A percentile compares a stretch with the other conserved stretches of the same genome.
phyloP scores from a whole-genome alignment of 2,797 vertebrate genomes.

The Tauraco hartlaubi region DNA sequence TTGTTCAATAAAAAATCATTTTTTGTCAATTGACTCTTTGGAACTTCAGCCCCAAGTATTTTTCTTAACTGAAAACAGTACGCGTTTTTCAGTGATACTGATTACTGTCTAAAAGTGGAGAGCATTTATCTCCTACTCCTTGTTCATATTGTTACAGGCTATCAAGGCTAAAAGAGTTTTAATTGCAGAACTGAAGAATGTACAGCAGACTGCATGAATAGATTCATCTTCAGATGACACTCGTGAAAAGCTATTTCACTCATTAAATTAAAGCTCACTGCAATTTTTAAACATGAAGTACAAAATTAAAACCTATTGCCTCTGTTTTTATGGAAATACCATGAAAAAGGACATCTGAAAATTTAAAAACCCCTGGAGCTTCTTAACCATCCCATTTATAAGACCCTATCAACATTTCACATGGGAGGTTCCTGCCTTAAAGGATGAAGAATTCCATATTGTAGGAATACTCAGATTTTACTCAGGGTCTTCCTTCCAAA shows the following conservation, averaged over 20 bases:
- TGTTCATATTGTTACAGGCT: not conserved
- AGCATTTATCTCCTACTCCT: not conserved
- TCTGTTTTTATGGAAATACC: not conserved
- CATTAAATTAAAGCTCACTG: not conserved
- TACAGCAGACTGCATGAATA: not conserved
- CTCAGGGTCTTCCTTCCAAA: not conserved
- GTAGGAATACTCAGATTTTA: not conserved
- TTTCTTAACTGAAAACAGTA: not conserved
- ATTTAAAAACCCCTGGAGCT: not conserved
- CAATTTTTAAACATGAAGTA: not conserved
- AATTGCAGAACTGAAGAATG: not conserved
- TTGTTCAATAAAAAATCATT: not conserved
- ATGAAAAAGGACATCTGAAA: not conserved
- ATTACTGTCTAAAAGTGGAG: not conserved
- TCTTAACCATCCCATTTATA: not conserved
- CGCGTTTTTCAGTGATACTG: slow-evolving; percentile 4
- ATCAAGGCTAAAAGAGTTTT: not conserved
- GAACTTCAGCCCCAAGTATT: not conserved
- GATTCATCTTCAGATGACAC: not conserved
- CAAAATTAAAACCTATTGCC: not conserved
- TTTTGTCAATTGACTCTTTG: not conserved
- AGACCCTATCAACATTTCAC: not conserved
- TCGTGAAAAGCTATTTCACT: not conserved
- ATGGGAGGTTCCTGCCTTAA: not conserved
- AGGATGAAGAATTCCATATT: not conserved